Evolutionary conservation across 2,797 vertebrate genomes (phyloP).

Genomic region (Lemur catta): DNA sequence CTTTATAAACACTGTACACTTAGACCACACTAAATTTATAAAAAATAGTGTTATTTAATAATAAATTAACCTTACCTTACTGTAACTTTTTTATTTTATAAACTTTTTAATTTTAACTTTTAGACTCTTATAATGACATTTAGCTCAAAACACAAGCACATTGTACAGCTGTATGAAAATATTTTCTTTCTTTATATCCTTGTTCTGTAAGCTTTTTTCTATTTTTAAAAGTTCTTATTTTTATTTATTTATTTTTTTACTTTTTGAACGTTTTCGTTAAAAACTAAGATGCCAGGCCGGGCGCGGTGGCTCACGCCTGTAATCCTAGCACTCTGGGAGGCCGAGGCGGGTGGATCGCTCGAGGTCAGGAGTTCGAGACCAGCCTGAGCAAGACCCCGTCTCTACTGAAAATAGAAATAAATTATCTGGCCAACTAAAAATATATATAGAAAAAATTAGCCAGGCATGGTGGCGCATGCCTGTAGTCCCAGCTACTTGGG

Average conservation of each 20-base stretch:
- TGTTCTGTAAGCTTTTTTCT: background rate
- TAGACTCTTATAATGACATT: background rate
- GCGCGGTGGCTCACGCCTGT: too few relatives aligned
- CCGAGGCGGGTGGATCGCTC: too few relatives aligned
- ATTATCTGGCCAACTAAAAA: too few relatives aligned
- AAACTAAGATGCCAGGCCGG: background rate
- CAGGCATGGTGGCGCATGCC: too few relatives aligned
- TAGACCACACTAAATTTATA: background rate
- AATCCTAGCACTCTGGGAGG: too few relatives aligned
- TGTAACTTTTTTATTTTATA: background rate
- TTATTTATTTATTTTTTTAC: background rate
- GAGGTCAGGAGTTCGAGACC: too few relatives aligned
- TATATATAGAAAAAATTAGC: too few relatives aligned
- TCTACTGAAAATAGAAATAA: too few relatives aligned
- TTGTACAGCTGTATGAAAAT: background rate
- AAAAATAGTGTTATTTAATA: background rate
- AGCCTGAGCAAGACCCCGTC: too few relatives aligned
- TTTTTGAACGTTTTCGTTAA: background rate
- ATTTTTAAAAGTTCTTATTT: background rate
- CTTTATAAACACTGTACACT: background rate
- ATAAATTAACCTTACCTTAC: background rate
- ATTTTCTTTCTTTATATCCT: background rate
- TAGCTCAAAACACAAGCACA: background rate
- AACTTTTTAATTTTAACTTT: background rate
- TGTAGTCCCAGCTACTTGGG: too few relatives aligned